Evolutionary conservation across 1,140 invertebrate species (phyloP).

Genomic region (Nebria ingens): DNA sequence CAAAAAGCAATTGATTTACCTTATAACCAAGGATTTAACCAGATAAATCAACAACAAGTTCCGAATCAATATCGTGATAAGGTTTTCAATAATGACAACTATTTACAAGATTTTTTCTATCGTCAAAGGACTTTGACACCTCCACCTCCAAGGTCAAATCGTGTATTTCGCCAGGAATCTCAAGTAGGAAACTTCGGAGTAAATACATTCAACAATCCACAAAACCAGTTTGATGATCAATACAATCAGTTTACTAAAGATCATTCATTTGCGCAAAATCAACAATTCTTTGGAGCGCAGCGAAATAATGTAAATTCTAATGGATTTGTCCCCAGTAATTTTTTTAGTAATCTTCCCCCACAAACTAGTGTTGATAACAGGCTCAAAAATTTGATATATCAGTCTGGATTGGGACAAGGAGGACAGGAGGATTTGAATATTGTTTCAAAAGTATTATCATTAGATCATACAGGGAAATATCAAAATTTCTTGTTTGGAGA

Average conservation of each 20-base stretch:
- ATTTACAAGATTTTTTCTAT: conserved; percentile 3
- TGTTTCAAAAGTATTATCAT: conserved; percentile 64
- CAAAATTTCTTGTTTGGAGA: neutral
- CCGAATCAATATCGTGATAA: neutral
- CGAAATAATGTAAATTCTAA: neutral
- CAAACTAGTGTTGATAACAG: conserved; percentile 43
- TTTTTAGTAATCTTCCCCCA: conserved; percentile 16
- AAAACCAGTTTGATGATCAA: conserved; percentile 22
- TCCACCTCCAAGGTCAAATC: conserved; percentile 21
- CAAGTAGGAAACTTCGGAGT: conserved; percentile 32
- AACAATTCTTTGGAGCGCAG: neutral
- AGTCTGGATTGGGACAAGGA: conserved; percentile 48
- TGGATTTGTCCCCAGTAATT: neutral
- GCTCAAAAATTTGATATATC: conserved; percentile 49
- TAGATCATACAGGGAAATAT: conserved; percentile 44
- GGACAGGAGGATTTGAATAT: conserved; percentile 63
- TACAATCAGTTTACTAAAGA: conserved; percentile 21
- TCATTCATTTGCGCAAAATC: conserved; percentile 14
- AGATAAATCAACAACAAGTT: neutral
- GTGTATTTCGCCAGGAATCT: conserved; percentile 38
- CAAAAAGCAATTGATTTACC: conserved; percentile 17
- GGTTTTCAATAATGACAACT: neutral
- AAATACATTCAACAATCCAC: conserved; percentile 22
- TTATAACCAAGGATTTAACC: neutral
- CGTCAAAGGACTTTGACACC: neutral